A percentile compares a stretch with the other conserved stretches of the same genome.
Evolutionary conservation across 30 jellyfish, hydroid and myxozoan genomes (phyloP).

Genomic region (Aurelia aurita): DNA sequence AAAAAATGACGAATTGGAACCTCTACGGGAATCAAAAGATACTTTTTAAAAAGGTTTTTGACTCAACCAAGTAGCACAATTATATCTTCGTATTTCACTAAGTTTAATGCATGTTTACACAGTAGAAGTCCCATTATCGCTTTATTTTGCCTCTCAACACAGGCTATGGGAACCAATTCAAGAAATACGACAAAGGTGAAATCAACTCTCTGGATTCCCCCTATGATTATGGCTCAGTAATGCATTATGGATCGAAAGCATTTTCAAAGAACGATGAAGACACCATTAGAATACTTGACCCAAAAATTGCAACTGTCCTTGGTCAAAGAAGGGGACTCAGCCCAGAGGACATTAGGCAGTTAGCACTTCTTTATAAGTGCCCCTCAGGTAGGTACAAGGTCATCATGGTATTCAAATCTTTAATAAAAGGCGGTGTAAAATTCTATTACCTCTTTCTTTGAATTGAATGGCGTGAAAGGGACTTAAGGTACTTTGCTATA

Average conservation of each 20-base stretch:
- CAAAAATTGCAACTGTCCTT: constrained; percentile 33
- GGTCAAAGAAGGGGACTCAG: constrained; percentile 84
- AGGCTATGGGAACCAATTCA: constrained; percentile 80
- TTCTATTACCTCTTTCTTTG: no score
- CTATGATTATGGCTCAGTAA: constrained; percentile 82
- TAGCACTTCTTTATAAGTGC: constrained; percentile 79
- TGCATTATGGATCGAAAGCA: constrained; percentile 90
- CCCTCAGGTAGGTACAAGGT: constrained; percentile 21
- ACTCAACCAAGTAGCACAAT: no score
- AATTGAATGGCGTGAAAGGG: no score
- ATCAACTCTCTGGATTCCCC: constrained; percentile 82
- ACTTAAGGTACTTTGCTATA: no score
- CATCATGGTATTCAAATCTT: neutral
- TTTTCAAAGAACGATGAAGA: constrained; percentile 77
- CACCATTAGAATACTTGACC: constrained; percentile 61
- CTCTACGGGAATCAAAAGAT: no score
- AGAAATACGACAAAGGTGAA: constrained; percentile 76
- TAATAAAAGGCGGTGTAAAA: no score
- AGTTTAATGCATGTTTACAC: no score
- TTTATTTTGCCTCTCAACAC: no score
- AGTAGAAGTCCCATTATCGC: no score
- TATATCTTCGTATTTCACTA: no score
- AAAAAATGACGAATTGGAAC: no score
- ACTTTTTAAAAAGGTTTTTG: no score
- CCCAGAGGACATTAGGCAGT: constrained; percentile 63